Conservation (phyloP, 2,113 vertebrate genomes). For the Tetraodon nigroviridis region DNA sequence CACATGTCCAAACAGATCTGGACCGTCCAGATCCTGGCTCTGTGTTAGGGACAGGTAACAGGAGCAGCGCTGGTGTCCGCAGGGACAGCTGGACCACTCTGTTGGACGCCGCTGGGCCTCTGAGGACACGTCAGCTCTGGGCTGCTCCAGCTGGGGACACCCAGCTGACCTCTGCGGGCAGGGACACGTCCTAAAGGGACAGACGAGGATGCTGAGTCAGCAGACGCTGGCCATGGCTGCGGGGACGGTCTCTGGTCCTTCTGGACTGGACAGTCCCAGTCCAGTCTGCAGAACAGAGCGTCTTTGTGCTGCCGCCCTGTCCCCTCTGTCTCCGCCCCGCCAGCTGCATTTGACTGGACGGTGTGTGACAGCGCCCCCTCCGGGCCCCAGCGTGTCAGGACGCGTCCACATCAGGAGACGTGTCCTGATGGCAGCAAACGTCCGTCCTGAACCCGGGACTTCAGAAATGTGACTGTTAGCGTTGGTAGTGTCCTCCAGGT, state of each 20-base stretch:
- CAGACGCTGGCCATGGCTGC: too few relatives aligned
- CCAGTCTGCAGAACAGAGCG: conserved; percentile 38
- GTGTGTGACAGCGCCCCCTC: too few relatives aligned
- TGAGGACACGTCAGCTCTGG: conserved; percentile 1
- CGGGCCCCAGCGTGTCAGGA: too few relatives aligned
- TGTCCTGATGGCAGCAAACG: too few relatives aligned
- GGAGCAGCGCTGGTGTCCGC: too few relatives aligned
- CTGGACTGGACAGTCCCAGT: neutral
- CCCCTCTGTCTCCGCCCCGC: conserved; percentile 18
- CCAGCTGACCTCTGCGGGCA: too few relatives aligned
- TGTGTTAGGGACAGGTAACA: too few relatives aligned
- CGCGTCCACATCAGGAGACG: too few relatives aligned
- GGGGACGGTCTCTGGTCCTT: too few relatives aligned
- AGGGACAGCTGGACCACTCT: conserved; percentile 5
- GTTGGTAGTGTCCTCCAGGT: too few relatives aligned
- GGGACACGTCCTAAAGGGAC: conserved; percentile 3
- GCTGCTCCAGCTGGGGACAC: conserved; percentile 16
- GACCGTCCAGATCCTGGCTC: neutral
- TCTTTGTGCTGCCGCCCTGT: conserved; percentile 28
- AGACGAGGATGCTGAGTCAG: conserved; percentile 49
- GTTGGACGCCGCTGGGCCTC: conserved; percentile 6
- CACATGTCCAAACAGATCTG: neutral
- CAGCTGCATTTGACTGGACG: conserved; percentile 36
- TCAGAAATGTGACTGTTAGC: too few relatives aligned
- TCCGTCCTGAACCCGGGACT: too few relatives aligned